Evolutionary conservation across 2,797 vertebrate species (phyloP), one percentile per base, ranked within the genome.

Genomic region (Cryptoprocta ferox): DNA sequence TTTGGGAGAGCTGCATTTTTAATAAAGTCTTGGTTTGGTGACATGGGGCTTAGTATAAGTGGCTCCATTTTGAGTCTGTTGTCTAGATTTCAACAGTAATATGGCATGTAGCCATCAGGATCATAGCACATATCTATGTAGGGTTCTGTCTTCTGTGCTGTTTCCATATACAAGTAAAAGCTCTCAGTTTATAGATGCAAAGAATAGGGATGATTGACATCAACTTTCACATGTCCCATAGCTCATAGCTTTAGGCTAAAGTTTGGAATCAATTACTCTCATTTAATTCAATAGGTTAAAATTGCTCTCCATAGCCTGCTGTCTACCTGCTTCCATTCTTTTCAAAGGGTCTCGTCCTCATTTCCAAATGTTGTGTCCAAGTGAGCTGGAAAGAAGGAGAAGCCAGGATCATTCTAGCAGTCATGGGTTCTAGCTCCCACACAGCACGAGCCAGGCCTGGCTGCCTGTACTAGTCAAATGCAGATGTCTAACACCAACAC

Each of bases 241-340:
- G 37, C 48, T 50, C 53, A 21, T 14, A 80, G 59, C 35, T n/a
- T 56, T 66, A 37, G 73, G 37, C n/a, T 80, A 48, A 42, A 39
- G 39, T 81, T 76, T 70, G 59, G 39, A 81, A 53, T 48, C 48
- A n/a, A 5, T 56, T 18, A 28, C 15, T 85, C 48, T 73, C 76
- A 70, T 26, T 56, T 56, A 68, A 81, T n/a, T 73, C 18, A 76
- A 48, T 73, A 89, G 80, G 15, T 56, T 30, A 92, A 76, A 86
- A 59, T 26, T 50, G 8, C 26, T 53, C n/a, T 37, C 8, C 5
- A 0, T 14, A 24, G 18, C 35, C 30, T 50, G 73, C 35, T 63
- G 8, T 35, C 18, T 32, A 30, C 30, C 26, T 80, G 48, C 42
- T 75, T 75, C 18, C 11, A 3, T 70, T 75, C 56, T 53, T 84